Conservation (phyloP, 2,113 vertebrate species). For the Tapirus terrestris region DNA sequence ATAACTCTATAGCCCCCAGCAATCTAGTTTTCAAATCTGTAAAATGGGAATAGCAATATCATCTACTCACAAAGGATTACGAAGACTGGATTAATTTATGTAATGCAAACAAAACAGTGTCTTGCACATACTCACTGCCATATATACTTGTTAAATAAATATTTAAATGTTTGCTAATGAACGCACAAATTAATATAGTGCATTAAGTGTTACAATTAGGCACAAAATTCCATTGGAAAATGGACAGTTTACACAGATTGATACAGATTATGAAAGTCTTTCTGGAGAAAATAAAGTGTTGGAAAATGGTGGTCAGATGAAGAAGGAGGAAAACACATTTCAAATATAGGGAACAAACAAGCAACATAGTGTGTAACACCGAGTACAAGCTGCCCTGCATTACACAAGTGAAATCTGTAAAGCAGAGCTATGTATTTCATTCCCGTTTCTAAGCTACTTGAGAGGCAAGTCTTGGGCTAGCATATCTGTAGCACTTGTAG, state of each 20-base stretch:
- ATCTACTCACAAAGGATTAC: neutral
- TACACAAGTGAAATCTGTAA: neutral
- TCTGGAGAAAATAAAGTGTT: neutral
- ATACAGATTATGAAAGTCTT: neutral
- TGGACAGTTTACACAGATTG: neutral
- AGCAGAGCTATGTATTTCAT: neutral
- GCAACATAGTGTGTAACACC: neutral
- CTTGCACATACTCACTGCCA: neutral
- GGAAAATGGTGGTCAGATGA: neutral
- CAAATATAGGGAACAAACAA: neutral
- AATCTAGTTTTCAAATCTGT: neutral
- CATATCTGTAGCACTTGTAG: no score
- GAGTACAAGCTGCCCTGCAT: neutral
- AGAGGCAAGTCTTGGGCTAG: neutral
- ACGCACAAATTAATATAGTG: neutral
- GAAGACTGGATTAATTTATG: neutral
- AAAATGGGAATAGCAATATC: neutral
- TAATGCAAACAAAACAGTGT: neutral
- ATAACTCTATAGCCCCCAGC: accelerated
- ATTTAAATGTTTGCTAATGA: neutral
- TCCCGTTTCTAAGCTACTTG: neutral
- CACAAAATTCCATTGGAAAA: neutral
- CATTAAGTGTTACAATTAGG: neutral
- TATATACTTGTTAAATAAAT: neutral
- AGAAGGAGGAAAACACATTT: neutral